Percentiles rank a stretch among this genome's conserved stretches.
Evolutionary conservation across 35 echinoderm and acorn worm genomes (phyloP).

Genomic region (Ptychodera flava): DNA sequence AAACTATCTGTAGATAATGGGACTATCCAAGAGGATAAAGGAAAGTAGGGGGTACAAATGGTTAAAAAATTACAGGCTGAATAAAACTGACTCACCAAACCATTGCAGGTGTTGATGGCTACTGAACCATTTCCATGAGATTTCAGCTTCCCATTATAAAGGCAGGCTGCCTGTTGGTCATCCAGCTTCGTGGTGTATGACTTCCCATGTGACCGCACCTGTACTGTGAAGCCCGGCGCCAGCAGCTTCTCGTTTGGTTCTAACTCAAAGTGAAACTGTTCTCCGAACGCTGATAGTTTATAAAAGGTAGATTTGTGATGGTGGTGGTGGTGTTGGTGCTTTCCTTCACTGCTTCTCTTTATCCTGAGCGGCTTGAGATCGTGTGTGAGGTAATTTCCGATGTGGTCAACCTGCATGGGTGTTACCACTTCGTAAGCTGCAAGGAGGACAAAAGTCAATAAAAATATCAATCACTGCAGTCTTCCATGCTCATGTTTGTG

Average conservation of each 20-base stretch:
- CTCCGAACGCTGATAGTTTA: slow-evolving; percentile 51
- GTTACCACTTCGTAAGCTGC: neutral
- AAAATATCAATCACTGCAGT: neutral
- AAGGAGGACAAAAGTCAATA: neutral
- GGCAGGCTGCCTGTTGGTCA: slow-evolving; percentile 31
- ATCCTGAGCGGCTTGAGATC: neutral
- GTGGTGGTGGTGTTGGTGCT: neutral
- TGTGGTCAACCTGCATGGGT: neutral
- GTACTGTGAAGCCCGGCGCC: slow-evolving; percentile 64
- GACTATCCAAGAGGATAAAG: too few species aligned
- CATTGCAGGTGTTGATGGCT: slow-evolving; percentile 82
- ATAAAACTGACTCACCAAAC: slow-evolving; percentile 72
- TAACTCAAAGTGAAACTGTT: slow-evolving; percentile 83
- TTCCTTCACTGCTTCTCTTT: neutral
- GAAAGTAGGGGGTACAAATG: neutral
- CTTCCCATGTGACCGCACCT: slow-evolving; percentile 54
- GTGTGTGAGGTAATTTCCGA: neutral
- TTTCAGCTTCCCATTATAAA: slow-evolving; percentile 52
- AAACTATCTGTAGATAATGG: too few species aligned
- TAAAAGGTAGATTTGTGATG: slow-evolving; percentile 26
- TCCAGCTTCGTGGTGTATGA: slow-evolving; percentile 62
- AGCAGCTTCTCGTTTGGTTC: slow-evolving; percentile 57
- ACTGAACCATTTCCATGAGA: slow-evolving; percentile 55
- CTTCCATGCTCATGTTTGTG: neutral
- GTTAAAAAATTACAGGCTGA: neutral